Conservation (phyloP, 2,113 vertebrate genomes). For the Leucoraja erinaceus region DNA sequence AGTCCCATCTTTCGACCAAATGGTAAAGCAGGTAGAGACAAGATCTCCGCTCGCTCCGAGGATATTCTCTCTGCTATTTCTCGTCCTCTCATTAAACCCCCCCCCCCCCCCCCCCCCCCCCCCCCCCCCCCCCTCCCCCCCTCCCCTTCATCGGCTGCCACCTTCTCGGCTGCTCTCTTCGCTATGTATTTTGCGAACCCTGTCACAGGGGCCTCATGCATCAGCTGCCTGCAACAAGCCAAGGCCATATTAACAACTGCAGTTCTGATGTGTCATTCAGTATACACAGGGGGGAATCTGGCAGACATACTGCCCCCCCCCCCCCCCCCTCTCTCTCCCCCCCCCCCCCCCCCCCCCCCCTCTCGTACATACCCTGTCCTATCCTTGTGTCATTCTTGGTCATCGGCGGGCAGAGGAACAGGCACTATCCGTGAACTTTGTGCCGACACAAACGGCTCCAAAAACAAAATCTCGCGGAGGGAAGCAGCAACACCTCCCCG, state of each 20-base stretch:
- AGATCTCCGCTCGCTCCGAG: neutral
- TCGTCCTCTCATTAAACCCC: neutral
- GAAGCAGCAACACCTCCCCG: conserved; percentile 42
- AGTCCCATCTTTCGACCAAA: neutral
- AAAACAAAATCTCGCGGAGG: too few relatives aligned
- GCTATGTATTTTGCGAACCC: neutral
- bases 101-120: too few relatives aligned
- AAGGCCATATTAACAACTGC: conserved; percentile 51
- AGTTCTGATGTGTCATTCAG: conserved; percentile 49
- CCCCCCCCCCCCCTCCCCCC: too few relatives aligned
- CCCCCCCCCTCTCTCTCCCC: conserved; percentile 32
- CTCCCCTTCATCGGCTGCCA: neutral
- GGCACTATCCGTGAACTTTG: neutral
- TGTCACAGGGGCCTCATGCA: conserved; percentile 39
- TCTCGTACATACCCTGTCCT: neutral
- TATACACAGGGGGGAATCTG: conserved; percentile 40
- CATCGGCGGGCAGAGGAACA: conserved; percentile 39
- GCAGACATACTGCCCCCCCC: conserved; percentile 41
- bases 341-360: conserved; percentile 38
- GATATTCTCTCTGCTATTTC: neutral
- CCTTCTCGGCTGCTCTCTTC: conserved; percentile 37
- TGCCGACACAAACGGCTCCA: neutral
- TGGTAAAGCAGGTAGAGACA: neutral
- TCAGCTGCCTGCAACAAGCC: conserved; percentile 61
- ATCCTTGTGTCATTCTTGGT: conserved; percentile 45